Percentiles rank a stretch among this genome's conserved stretches.
Conservation (phyloP, 2,888 invertebrate genomes). For the Papilio demoleus region DNA sequence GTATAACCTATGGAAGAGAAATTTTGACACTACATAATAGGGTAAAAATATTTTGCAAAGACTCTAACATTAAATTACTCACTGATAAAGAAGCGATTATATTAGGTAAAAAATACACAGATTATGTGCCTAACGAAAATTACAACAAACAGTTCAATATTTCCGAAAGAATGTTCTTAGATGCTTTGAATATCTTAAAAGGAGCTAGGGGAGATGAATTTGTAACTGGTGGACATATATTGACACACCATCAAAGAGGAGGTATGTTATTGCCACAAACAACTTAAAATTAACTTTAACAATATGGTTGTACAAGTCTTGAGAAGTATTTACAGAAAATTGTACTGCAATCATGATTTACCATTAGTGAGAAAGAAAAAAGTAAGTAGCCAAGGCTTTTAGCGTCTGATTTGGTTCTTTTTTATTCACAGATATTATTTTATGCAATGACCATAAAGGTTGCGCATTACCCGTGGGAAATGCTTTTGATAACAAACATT, state of each 20-base stretch:
- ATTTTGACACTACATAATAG: slow-evolving; percentile 85
- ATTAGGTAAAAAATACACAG: slow-evolving; percentile 84
- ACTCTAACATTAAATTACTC: slow-evolving; percentile 83
- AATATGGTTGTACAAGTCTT: too few relatives aligned
- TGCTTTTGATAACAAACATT: slow-evolving; percentile 75
- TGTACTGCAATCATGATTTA: too few relatives aligned
- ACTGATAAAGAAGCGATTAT: slow-evolving; percentile 69
- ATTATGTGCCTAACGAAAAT: slow-evolving; percentile 82
- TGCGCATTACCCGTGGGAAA: slow-evolving; percentile 74
- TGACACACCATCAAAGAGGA: slow-evolving; percentile 87
- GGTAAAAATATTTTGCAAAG: slow-evolving; percentile 84
- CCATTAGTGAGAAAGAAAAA: too few relatives aligned
- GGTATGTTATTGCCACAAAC: slow-evolving; percentile 77
- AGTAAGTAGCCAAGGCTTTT: too few relatives aligned
- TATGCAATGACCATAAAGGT: slow-evolving; percentile 82
- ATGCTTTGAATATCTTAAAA: slow-evolving; percentile 78
- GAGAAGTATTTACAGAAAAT: background rate
- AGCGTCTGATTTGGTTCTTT: background rate
- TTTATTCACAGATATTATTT: slow-evolving; percentile 80
- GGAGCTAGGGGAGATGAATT: slow-evolving; percentile 74
- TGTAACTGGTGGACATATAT: slow-evolving; percentile 81
- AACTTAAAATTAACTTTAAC: too few relatives aligned
- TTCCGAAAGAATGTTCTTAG: slow-evolving; percentile 84
- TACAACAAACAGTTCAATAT: slow-evolving; percentile 78
- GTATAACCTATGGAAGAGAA: slow-evolving; percentile 80